These are phyloP conservation scores for Saxidomus purpurata DNA, from an alignment of 1,140 invertebrate genomes.

Conservation along the genomic window DNA sequence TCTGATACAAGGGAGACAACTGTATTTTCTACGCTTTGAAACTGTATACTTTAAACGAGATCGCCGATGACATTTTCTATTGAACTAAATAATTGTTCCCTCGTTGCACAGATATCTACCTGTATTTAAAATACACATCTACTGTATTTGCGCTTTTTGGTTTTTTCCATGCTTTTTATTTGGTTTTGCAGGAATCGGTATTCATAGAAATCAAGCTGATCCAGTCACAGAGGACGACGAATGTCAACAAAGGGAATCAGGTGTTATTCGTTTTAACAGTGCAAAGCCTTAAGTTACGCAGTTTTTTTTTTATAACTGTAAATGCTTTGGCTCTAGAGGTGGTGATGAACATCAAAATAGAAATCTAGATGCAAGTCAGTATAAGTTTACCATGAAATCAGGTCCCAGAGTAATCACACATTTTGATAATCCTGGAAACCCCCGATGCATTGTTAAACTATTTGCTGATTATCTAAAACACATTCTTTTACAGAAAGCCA, in stretches of 20 bases:
- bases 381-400: background rate
- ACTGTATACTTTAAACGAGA: too few relatives aligned
- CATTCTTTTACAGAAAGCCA: background rate
- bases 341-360: constrained; percentile 13
- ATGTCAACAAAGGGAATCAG: background rate
- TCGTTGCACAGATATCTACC: too few relatives aligned
- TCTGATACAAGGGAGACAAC: too few relatives aligned
- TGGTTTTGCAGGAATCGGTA: background rate
- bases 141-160: too few relatives aligned
- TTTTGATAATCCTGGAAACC: too few relatives aligned
- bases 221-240: background rate
- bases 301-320: constrained; percentile 40
- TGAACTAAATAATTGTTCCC: too few relatives aligned
- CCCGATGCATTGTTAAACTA: background rate
- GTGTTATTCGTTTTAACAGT: background rate
- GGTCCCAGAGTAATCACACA: background rate
- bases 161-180: too few relatives aligned
- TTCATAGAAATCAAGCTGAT: background rate
- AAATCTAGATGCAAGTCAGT: background rate
- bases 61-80: too few relatives aligned
- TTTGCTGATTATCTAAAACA: background rate
- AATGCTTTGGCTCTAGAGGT: constrained; percentile 2
- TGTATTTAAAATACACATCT: too few relatives aligned
- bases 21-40: too few relatives aligned
- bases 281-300: background rate